Conservation (phyloP, 2,113 vertebrate genomes). For the Eclectus roratus region DNA sequence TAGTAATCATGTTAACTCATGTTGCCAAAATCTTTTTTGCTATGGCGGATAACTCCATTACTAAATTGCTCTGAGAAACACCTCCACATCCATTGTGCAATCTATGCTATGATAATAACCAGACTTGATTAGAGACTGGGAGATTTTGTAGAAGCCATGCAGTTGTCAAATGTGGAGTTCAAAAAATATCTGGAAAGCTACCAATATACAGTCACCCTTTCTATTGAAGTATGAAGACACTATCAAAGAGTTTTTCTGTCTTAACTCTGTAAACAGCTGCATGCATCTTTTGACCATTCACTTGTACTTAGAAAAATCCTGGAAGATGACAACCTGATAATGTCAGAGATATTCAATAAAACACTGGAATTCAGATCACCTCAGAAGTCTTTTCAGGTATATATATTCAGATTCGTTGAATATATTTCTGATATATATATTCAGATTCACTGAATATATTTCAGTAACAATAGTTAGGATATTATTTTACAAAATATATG, state of each 20-base stretch:
- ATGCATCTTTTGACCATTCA: background rate
- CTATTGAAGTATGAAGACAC: background rate
- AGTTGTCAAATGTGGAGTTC: background rate
- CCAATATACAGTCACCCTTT: background rate
- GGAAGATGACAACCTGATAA: background rate
- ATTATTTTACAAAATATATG: background rate
- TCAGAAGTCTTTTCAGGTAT: background rate
- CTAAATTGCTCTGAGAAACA: background rate
- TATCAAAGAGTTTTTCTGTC: background rate
- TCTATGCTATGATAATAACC: background rate
- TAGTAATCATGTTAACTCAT: background rate
- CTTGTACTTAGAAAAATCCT: background rate
- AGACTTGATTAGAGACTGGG: background rate
- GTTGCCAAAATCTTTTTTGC: background rate
- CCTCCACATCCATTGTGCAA: background rate
- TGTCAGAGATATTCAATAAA: background rate
- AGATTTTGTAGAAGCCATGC: background rate
- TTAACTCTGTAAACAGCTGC: background rate
- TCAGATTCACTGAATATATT: background rate
- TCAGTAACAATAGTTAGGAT: background rate
- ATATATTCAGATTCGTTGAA: too few species aligned
- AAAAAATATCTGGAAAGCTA: background rate
- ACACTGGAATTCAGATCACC: background rate
- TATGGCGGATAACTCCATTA: background rate
- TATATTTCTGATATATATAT: too few species aligned